Conservation (phyloP, 2,888 invertebrate species). For the Adela reaumurella region DNA sequence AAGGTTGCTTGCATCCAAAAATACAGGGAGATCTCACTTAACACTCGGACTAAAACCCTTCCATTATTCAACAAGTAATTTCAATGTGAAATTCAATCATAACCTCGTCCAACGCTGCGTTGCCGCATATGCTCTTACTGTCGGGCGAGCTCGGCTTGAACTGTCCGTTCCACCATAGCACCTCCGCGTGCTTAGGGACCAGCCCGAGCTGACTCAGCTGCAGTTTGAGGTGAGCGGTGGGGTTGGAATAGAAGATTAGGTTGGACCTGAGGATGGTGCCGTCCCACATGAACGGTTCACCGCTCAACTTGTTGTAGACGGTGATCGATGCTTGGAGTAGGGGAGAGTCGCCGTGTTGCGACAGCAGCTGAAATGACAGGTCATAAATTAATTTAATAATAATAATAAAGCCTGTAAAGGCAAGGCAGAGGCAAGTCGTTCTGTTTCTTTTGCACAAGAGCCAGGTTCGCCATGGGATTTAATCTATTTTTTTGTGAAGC, state of each 20-base stretch:
- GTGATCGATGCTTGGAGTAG: conserved; percentile 19
- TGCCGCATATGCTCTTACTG: conserved; percentile 8
- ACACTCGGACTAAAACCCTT: no score
- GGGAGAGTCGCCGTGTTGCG: not conserved
- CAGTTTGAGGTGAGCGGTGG: conserved; percentile 19
- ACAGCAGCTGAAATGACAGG: not conserved
- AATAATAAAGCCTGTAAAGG: no score
- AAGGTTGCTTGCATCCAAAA: no score
- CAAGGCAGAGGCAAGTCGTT: no score
- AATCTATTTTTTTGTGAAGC: no score
- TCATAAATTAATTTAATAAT: no score
- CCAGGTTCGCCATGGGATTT: no score
- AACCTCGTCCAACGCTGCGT: not conserved
- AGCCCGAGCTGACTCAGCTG: conserved; percentile 24
- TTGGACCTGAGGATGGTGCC: conserved; percentile 23
- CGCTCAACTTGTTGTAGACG: conserved; percentile 30
- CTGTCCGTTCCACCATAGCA: conserved; percentile 23
- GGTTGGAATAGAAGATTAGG: conserved; percentile 18
- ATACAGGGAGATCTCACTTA: no score
- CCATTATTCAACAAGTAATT: not conserved
- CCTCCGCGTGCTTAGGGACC: conserved; percentile 29
- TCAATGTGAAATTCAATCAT: not conserved
- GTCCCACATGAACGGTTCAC: conserved; percentile 29
- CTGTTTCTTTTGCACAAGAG: no score
- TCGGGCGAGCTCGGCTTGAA: conserved; percentile 23